Conservation (phyloP, 2,888 invertebrate genomes). For the Mesorhabditis sp. region DNA sequence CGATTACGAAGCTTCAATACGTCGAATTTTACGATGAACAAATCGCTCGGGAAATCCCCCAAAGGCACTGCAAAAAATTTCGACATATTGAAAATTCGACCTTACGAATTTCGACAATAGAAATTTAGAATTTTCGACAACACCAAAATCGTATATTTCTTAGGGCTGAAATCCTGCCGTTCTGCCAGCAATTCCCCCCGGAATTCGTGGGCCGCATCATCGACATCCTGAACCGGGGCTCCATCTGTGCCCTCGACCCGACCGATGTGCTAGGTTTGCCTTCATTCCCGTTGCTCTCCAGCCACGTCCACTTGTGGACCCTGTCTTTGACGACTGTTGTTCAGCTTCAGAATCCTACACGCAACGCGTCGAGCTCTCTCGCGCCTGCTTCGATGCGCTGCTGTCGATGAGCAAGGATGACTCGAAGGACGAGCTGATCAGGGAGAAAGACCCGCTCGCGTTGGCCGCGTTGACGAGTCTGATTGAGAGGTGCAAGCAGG, state of each 20-base stretch:
- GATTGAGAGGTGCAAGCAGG: conserved; percentile 30
- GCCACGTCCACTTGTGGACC: neutral
- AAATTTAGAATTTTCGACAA: no score
- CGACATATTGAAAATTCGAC: no score
- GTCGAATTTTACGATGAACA: no score
- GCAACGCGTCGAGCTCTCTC: conserved; percentile 59
- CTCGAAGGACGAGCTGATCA: conserved; percentile 12
- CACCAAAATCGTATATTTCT: neutral
- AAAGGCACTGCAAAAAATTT: no score
- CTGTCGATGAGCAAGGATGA: conserved; percentile 43
- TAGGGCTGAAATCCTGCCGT: conserved; percentile 73
- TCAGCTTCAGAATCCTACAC: conserved; percentile 55
- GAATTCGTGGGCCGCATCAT: conserved; percentile 80
- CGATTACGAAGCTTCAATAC: no score
- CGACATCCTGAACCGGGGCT: conserved; percentile 78
- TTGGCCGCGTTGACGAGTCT: conserved; percentile 35
- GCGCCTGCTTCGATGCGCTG: conserved; percentile 57
- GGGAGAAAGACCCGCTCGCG: conserved; percentile 20
- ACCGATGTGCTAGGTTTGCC: conserved; percentile 50
- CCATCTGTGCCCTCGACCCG: conserved; percentile 65
- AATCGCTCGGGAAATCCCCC: no score
- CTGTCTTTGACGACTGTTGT: conserved; percentile 13
- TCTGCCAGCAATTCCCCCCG: conserved; percentile 74
- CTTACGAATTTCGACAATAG: no score
- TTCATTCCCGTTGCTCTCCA: conserved; percentile 1